A percentile compares a stretch with the other conserved stretches of the same genome.
phyloP scores from a whole-genome alignment of 2,113 vertebrate genomes.

The Gila orcuttii region DNA sequence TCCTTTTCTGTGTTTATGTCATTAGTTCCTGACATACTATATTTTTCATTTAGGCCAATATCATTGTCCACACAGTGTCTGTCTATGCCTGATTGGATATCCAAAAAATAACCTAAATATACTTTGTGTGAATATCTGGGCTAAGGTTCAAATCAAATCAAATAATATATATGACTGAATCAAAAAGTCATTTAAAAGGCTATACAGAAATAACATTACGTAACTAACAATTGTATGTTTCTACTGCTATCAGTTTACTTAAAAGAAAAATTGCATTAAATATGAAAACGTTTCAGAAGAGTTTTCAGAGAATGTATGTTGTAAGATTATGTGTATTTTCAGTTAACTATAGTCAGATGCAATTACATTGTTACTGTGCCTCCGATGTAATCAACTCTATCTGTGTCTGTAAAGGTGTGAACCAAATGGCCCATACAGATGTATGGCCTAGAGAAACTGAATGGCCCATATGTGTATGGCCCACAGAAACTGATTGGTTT shows the following conservation, averaged over 20 bases:
- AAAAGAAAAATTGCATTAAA: not conserved
- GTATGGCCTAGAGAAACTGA: no score
- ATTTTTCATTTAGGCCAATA: not conserved
- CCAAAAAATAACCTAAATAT: not conserved
- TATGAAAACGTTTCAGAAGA: not conserved
- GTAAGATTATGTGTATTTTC: no score
- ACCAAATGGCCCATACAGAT: no score
- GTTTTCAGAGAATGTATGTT: not conserved
- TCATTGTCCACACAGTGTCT: not conserved
- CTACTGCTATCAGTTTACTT: not conserved
- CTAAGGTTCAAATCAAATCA: no score
- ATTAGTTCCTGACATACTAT: not conserved
- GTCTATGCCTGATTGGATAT: not conserved
- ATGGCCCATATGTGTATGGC: no score
- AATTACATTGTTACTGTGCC: no score
- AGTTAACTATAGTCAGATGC: no score
- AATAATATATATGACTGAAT: not conserved
- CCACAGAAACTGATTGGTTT: no score
- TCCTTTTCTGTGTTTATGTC: constrained; percentile 46
- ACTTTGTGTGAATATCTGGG: no score
- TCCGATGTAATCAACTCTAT: no score
- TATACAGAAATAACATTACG: not conserved
- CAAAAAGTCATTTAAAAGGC: not conserved
- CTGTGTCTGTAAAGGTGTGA: no score
- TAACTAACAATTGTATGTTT: not conserved